phyloP scores from a whole-genome alignment of 2,888 invertebrate species.

The Adela reaumurella region DNA sequence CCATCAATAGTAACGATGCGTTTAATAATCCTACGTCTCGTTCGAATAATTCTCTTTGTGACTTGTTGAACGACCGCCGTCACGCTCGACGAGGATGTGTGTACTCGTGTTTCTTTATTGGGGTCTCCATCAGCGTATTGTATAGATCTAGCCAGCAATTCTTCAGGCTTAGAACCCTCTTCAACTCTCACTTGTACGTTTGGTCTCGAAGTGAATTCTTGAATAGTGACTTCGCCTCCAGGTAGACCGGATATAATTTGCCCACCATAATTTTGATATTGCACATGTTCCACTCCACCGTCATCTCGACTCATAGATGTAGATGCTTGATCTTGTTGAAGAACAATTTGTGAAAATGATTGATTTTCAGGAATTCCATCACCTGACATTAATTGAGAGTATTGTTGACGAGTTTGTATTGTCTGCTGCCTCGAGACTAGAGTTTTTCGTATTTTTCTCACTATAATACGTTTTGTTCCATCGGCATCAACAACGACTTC shows the following conservation, averaged over 20 bases:
- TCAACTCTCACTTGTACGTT: constrained; percentile 56
- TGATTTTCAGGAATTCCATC: constrained; percentile 59
- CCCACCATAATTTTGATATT: constrained; percentile 62
- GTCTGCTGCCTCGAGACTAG: constrained; percentile 64
- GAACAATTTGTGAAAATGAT: constrained; percentile 64
- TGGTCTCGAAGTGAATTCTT: constrained; percentile 64
- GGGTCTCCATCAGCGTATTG: constrained; percentile 36
- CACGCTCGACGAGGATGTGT: constrained; percentile 67
- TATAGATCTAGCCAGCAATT: constrained; percentile 27
- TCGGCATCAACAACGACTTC: constrained; percentile 78
- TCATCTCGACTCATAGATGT: constrained; percentile 56
- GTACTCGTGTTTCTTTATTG: constrained; percentile 33
- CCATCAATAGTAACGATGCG: constrained; percentile 77
- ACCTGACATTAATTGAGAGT: constrained; percentile 51
- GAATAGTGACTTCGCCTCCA: constrained; percentile 59
- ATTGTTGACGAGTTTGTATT: constrained; percentile 59
- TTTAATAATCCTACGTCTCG: constrained; percentile 70
- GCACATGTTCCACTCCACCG: constrained; percentile 60
- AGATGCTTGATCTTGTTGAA: constrained; percentile 63
- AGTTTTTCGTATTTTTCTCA: constrained; percentile 68
- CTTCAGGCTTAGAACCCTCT: constrained; percentile 52
- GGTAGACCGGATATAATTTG: constrained; percentile 61
- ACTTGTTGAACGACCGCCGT: constrained; percentile 80
- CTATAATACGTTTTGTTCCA: constrained; percentile 75
- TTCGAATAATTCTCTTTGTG: constrained; percentile 71